Evolutionary conservation across 2,888 invertebrate genomes (phyloP).

Genomic region (Nephrotoma guestfalica): DNA sequence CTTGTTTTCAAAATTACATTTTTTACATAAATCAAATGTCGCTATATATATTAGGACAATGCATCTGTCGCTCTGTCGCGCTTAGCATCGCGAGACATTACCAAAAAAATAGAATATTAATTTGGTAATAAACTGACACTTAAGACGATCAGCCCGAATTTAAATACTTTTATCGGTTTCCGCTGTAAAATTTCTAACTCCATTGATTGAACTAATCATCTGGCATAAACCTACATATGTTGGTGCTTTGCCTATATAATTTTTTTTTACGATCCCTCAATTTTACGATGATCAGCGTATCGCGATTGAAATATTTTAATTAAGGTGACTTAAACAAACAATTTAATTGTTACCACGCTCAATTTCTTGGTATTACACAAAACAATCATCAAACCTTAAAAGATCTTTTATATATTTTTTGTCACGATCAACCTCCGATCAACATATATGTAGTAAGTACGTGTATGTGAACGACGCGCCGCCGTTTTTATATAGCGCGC

Average conservation of each 20-base stretch:
- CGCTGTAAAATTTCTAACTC: no score
- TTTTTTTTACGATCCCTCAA: not conserved
- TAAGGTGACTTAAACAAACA: not conserved
- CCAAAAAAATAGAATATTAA: no score
- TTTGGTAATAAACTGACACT: no score
- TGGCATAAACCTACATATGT: no score
- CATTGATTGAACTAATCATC: no score
- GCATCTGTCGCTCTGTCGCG: not conserved
- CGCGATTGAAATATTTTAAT: not conserved
- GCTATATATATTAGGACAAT: not conserved
- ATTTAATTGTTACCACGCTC: not conserved
- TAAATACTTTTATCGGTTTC: no score
- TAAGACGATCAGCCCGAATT: no score
- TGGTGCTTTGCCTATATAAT: not conserved
- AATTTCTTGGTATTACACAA: not conserved
- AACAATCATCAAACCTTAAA: not conserved
- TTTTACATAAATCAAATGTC: not conserved
- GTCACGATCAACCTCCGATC: not conserved
- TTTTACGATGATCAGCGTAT: not conserved
- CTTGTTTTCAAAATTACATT: not conserved
- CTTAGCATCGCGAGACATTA: no score
- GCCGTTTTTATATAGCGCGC: no score
- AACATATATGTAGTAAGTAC: no score
- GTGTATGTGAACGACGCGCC: no score
- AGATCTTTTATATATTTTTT: not conserved